Evolutionary conservation across 2,113 vertebrate species (phyloP), one percentile per base, ranked within the genome.

Genomic region (Bostrychus sinensis): DNA sequence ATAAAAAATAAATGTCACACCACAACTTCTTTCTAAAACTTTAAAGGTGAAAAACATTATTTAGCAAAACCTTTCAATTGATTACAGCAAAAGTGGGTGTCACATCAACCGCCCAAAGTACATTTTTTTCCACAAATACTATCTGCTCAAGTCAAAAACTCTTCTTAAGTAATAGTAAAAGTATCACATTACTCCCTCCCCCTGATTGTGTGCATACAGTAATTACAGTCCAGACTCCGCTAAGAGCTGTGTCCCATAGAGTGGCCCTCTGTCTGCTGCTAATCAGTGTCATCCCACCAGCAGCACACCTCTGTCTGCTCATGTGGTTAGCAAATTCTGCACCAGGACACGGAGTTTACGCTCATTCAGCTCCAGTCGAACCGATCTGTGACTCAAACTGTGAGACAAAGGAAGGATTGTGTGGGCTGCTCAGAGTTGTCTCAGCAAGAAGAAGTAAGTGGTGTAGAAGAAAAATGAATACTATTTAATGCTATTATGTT

Each of bases 211-310:
- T n/a, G n/a, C n/a, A n/a, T 46, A 16, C 19, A 9, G 34, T 11
- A 28, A 37, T n/a, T n/a, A n/a, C n/a, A n/a, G n/a, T n/a, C n/a
- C n/a, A n/a, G n/a, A n/a, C n/a, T n/a, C n/a, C n/a, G n/a, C n/a
- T n/a, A n/a, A n/a, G n/a, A n/a, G n/a, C n/a, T n/a, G 64, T 3
- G 54, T 65, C 46, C 46, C 13, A 28, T 1, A 22, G 32, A 1
- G 41, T 39, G 30, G 66, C 38, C 13, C 23, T 48, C 61, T 66
- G 73, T 36, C 5, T 42, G 22, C 58, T 17, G 22, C 59, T 78
- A 68, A 78, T 82, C 70, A 75, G 70, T 71, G 74, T 75, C 75
- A 78, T 19, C 50, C 54, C 28, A 38, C 59, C 55, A 22, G 22
- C 38, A 61, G 61, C 64, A 69, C 57, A 38, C 51, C 54, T 0